Percentiles rank a stretch among this genome's conserved stretches.
These are phyloP conservation scores for Rhinoderma darwinii DNA, from an alignment of 2,113 vertebrate genomes.

Conservation along the genomic window DNA sequence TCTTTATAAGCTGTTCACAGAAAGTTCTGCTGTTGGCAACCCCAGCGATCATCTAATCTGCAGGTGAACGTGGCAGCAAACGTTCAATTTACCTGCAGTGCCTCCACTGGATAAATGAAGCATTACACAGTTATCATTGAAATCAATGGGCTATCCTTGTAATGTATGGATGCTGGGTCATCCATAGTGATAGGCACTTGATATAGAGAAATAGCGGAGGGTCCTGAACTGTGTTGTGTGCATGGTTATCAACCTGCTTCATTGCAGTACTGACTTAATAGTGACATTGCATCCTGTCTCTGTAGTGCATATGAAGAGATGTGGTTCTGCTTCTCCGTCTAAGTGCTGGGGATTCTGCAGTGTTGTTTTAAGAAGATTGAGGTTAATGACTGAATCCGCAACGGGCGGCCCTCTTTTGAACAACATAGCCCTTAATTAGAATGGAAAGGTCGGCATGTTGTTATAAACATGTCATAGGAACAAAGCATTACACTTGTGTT, in stretches of 20 bases:
- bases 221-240: not conserved
- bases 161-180: too few relatives aligned
- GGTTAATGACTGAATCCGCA: not conserved
- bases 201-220: too few relatives aligned
- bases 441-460: not conserved
- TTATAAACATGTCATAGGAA: conserved; percentile 18
- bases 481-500: conserved; percentile 6
- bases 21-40: too few relatives aligned
- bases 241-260: not conserved
- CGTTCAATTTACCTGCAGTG: too few relatives aligned
- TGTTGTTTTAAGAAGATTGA: conserved; percentile 2
- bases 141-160: too few relatives aligned
- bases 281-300: not conserved
- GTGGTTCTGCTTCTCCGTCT: not conserved
- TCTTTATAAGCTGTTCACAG: too few relatives aligned
- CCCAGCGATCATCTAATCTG: too few relatives aligned
- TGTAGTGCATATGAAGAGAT: not conserved
- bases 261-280: not conserved
- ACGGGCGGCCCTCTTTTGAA: not conserved
- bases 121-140: too few relatives aligned
- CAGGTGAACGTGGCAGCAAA: too few relatives aligned
- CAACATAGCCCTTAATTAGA: not conserved
- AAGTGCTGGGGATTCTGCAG: not conserved
- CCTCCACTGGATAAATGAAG: too few relatives aligned
- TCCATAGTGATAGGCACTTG: too few relatives aligned